Percentiles rank a stretch among this genome's conserved stretches.
phyloP scores from a whole-genome alignment of 2,113 vertebrate species.

The Aepyceros melampus region DNA sequence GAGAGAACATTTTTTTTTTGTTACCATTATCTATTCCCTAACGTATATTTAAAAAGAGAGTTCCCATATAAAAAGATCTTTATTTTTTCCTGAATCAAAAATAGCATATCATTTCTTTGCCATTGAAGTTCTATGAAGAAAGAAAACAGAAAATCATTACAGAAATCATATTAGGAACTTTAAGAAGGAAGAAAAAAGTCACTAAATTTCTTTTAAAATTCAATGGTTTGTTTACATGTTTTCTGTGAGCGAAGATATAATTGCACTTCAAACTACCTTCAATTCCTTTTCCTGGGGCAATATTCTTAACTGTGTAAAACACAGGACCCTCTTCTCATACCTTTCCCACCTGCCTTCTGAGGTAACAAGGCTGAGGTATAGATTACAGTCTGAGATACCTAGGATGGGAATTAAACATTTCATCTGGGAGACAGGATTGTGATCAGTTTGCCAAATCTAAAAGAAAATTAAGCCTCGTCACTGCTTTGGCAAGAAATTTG shows the following conservation, averaged over 20 bases:
- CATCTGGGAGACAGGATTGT: not conserved
- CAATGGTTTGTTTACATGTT: slow-evolving; percentile 43
- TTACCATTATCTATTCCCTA: slow-evolving; percentile 39
- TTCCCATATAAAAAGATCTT: slow-evolving; percentile 31
- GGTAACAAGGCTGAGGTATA: slow-evolving; percentile 34
- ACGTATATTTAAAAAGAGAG: slow-evolving; percentile 43
- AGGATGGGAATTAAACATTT: slow-evolving; percentile 23
- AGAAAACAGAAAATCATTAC: slow-evolving; percentile 46
- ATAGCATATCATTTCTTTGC: slow-evolving; percentile 48
- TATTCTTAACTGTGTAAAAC: not conserved
- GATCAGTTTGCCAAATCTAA: not conserved
- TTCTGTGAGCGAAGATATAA: slow-evolving; percentile 34
- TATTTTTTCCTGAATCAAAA: slow-evolving; percentile 58
- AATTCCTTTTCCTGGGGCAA: not conserved
- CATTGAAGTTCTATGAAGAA: slow-evolving; percentile 54
- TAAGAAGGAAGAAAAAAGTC: slow-evolving; percentile 37
- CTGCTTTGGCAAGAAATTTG: slow-evolving; percentile 33
- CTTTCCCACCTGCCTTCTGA: slow-evolving; percentile 43
- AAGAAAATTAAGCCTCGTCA: slow-evolving; percentile 13
- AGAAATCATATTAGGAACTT: slow-evolving; percentile 52
- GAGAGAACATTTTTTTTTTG: not conserved
- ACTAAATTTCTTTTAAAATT: slow-evolving; percentile 52
- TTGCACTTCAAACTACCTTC: not conserved
- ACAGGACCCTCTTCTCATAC: not conserved
- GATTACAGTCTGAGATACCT: slow-evolving; percentile 52